Evolutionary conservation across 1,140 invertebrate genomes (phyloP), one percentile per base, ranked within the genome.

Genomic region (Centruroides vittatus): DNA sequence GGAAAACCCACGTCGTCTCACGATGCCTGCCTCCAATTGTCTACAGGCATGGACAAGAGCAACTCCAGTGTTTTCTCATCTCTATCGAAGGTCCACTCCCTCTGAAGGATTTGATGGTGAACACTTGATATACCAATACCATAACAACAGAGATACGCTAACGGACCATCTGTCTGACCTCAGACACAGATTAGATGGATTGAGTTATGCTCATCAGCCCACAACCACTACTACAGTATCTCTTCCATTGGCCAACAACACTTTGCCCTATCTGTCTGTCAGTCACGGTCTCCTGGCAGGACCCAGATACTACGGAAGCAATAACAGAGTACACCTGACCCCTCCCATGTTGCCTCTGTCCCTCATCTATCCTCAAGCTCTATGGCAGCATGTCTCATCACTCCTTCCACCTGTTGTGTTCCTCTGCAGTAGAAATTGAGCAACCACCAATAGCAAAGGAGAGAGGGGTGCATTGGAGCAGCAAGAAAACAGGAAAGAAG

Each of bases 401-500:
- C 50, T 86, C 89, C 70, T 76, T 89, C n/a, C 88, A 89, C n/a
- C 68, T 73, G 88, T 6, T 86, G 87, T 70, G 60, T 3, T 63
- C 63, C 1, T 41, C 63, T 7, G 54, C 55, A 11, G 66, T 65
- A 4, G 66, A 61, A 8, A 56, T 53, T 2, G 11, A 48, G 5
- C 46, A 36, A 11, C 13, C n/a, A 1, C 13, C 3, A 55, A 57
- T 8, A 57, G 62, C 12, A 36, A 55, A n/a, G 1, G 50, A 4
- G 63, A 61, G 8, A 57, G 56, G n/a, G 35, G 49, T 11, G 55
- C 50, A 46, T 53, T 23, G 4, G 52, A 34, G 13, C 7, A 36
- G 2, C 10, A 7, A 12, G 50, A 34, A 3, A 35, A 34, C 13
- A 12, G 51, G 50, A 12, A 36, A 9, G 34, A 46, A 49, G 11